Conservation (phyloP, 2,888 invertebrate species). For the Chaetogeoica ovagalla region DNA sequence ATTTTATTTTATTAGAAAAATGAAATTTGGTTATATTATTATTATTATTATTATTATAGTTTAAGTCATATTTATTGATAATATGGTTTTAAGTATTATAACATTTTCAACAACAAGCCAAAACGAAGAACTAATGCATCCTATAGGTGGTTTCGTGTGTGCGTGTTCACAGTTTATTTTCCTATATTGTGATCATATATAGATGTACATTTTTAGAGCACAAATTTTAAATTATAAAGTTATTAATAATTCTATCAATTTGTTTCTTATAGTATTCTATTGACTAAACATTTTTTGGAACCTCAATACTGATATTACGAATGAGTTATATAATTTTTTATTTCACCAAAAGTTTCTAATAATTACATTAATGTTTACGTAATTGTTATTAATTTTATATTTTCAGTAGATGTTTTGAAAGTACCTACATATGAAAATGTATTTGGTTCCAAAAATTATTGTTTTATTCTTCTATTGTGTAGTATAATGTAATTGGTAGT, state of each 20-base stretch:
- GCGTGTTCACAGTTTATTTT: constrained; percentile 46
- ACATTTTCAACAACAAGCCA: constrained; percentile 9
- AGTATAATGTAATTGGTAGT: constrained; percentile 32
- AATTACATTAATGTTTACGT: constrained; percentile 6
- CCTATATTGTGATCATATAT: constrained; percentile 30
- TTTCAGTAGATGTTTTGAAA: neutral
- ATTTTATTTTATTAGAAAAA: constrained; percentile 48
- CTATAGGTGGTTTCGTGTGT: constrained; percentile 46
- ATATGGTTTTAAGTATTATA: constrained; percentile 19
- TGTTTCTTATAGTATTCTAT: neutral
- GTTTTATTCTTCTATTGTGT: constrained; percentile 19
- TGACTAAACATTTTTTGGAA: neutral
- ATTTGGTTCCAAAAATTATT: constrained; percentile 24
- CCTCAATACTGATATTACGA: neutral
- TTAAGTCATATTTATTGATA: constrained; percentile 23
- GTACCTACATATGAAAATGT: neutral
- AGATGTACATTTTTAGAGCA: constrained; percentile 42
- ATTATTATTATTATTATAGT: constrained; percentile 28
- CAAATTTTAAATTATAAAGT: constrained; percentile 27
- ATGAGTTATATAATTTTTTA: neutral
- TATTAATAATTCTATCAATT: constrained; percentile 15
- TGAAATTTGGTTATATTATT: constrained; percentile 25
- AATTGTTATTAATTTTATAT: neutral
- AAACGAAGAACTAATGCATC: constrained; percentile 42
- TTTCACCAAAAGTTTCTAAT: neutral